Evolutionary conservation across 2,888 invertebrate species (phyloP).

Genomic region (Podabrus alpinus): DNA sequence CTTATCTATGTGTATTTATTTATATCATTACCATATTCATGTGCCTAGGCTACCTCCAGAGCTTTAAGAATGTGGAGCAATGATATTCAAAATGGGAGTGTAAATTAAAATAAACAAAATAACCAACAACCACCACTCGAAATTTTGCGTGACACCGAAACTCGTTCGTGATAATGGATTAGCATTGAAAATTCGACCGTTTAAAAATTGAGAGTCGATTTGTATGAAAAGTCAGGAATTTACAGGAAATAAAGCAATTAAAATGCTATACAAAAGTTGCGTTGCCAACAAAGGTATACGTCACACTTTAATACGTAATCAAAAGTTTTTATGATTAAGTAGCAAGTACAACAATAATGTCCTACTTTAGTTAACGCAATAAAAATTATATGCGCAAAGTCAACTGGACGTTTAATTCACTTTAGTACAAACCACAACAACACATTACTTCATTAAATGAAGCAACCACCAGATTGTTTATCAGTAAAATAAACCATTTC

Average conservation of each 20-base stretch:
- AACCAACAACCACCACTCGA: constrained; percentile 4
- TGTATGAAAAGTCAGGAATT: neutral
- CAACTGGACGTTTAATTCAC: neutral
- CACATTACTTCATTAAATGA: neutral
- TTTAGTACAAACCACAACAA: neutral
- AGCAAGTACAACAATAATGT: constrained; percentile 14
- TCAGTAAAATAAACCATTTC: neutral
- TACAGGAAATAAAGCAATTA: constrained; percentile 8
- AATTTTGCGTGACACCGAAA: constrained; percentile 18
- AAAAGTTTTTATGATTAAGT: constrained; percentile 12
- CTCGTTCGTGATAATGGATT: neutral
- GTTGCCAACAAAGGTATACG: constrained; percentile 10
- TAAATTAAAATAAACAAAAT: neutral
- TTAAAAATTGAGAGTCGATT: neutral
- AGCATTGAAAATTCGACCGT: neutral
- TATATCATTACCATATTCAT: neutral
- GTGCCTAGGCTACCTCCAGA: neutral
- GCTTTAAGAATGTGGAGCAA: constrained; percentile 2
- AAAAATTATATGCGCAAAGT: constrained; percentile 19
- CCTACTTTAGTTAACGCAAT: constrained; percentile 31
- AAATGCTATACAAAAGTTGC: constrained; percentile 18
- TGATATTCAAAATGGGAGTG: constrained; percentile 3
- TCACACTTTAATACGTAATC: constrained; percentile 25
- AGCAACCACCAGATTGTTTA: neutral
- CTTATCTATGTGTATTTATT: neutral